These are phyloP conservation scores for Fragum whitleyi DNA, from an alignment of 2,888 invertebrate genomes.

Conservation along the genomic window DNA sequence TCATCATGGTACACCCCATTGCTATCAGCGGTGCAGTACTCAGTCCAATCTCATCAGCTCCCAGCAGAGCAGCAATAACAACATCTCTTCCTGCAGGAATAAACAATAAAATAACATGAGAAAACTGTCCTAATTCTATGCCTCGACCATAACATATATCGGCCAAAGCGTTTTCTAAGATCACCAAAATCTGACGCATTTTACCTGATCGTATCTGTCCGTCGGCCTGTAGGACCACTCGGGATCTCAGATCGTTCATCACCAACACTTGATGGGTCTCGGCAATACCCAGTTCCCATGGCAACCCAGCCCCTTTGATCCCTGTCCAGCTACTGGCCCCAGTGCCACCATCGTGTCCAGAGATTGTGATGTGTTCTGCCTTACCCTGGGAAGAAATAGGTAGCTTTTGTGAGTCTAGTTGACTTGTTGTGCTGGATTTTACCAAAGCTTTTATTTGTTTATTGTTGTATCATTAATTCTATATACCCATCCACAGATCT, in stretches of 20 bases:
- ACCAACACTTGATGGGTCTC: slow-evolving; percentile 99
- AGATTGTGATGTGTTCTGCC: slow-evolving; percentile 99
- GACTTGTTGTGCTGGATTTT: too few relatives aligned
- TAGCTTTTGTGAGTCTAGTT: background rate
- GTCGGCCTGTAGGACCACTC: slow-evolving; percentile 96
- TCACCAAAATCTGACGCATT: background rate
- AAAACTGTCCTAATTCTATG: too few relatives aligned
- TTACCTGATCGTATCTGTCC: slow-evolving; percentile 93
- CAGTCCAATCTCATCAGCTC: slow-evolving; percentile 99
- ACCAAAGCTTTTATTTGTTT: too few relatives aligned
- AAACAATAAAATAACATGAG: background rate
- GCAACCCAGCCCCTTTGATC: slow-evolving; percentile 98
- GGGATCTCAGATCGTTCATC: slow-evolving; percentile 95
- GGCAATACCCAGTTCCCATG: slow-evolving; percentile 99
- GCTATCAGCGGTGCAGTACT: slow-evolving; percentile 99
- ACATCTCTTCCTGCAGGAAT: slow-evolving; percentile 92
- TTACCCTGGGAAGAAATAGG: slow-evolving; percentile 90
- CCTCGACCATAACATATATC: background rate
- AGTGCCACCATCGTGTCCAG: slow-evolving; percentile 99
- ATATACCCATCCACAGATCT: too few relatives aligned
- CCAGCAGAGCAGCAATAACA: slow-evolving; percentile 96
- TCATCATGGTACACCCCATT: slow-evolving; percentile 99
- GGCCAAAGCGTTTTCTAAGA: background rate
- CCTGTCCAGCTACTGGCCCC: slow-evolving; percentile 99
- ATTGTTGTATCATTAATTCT: too few relatives aligned